Base-by-base conservation (phyloP, 2,113 vertebrate genomes). In the Crotalus horridus region DNA sequence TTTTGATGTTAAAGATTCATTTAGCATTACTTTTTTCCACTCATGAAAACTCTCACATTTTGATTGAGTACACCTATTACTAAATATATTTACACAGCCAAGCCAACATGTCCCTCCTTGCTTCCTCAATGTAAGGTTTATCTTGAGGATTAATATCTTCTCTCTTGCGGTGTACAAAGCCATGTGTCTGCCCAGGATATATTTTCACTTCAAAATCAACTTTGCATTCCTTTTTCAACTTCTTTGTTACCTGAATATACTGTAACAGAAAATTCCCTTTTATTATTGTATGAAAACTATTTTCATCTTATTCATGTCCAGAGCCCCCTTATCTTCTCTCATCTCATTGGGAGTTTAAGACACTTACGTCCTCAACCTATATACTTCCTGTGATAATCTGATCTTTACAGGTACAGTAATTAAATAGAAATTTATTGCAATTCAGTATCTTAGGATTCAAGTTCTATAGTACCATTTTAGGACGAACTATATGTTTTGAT, bases 161-260 rank as follows among this genome's bases (percentile, higher is more conserved):
- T 95, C 95, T 98, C 96, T 98, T 99, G 3, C 99, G 98, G 93
- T 99, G 99, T 87, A 99, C 98, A 93, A 99, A 99, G 8, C 99
- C 99, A 1, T 99, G 99, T 0, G 98, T 98, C 94, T 99, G 99
- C 88, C 98, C 98, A 0, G 98, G 98, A 93, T 98, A 99, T 53
- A 99, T 96, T 97, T 99, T 99, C 95, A 99, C 97, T 94, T 98
- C 94, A 93, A 98, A 98, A 46, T 98, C 97, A 85, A 98, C 98
- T 87, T 96, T 97, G 96, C 98, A 98, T 85, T 98, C 97, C 89
- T 98, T 96, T 94, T 98, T 98, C 61, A 99, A 96, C 43, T 97
- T 98, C 93, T 97, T 96, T 92, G 98, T 98, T 89, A 99, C 97
- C 29, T 23, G 0, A 0, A 91, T 97, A 17, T 99, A 98, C 99